A percentile compares a stretch with the other conserved stretches of the same genome.
Conservation (phyloP, 2,888 invertebrate genomes). For the Polydesmus complanatus region DNA sequence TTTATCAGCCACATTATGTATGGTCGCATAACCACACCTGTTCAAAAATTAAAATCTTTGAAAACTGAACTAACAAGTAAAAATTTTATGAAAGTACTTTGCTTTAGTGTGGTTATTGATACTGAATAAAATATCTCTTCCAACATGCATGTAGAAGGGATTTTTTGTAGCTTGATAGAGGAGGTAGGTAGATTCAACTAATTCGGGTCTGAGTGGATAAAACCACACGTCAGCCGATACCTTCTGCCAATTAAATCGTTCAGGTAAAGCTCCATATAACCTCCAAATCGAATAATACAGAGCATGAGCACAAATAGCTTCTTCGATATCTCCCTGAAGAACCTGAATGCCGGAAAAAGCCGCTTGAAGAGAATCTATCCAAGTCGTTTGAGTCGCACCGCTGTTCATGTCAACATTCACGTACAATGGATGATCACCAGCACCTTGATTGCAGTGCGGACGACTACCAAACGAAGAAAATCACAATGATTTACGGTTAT, state of each 20-base stretch:
- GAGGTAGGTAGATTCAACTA: constrained; percentile 48
- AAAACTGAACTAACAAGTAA: not conserved
- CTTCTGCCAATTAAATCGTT: constrained; percentile 37
- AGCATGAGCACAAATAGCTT: constrained; percentile 49
- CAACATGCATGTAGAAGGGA: constrained; percentile 50
- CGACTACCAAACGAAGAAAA: constrained; percentile 29
- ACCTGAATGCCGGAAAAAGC: constrained; percentile 35
- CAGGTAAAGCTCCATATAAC: constrained; percentile 42
- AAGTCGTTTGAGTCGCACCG: constrained; percentile 43
- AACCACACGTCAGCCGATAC: constrained; percentile 42
- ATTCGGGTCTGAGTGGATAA: constrained; percentile 48
- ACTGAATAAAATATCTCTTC: constrained; percentile 42
- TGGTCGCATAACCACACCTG: constrained; percentile 48
- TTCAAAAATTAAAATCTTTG: constrained; percentile 16
- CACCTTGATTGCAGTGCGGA: constrained; percentile 39
- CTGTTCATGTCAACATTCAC: constrained; percentile 49
- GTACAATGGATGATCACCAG: constrained; percentile 45
- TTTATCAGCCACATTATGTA: constrained; percentile 46
- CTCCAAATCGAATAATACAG: constrained; percentile 47
- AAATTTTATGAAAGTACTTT: constrained; percentile 26
- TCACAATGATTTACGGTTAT: not conserved
- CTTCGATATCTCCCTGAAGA: constrained; percentile 46
- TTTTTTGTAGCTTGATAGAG: constrained; percentile 47
- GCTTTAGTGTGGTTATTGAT: constrained; percentile 39
- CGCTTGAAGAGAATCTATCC: constrained; percentile 49